These are phyloP conservation scores for Rhombomys opimus DNA, from an alignment of 2,113 vertebrate species.

Conservation along the genomic window DNA sequence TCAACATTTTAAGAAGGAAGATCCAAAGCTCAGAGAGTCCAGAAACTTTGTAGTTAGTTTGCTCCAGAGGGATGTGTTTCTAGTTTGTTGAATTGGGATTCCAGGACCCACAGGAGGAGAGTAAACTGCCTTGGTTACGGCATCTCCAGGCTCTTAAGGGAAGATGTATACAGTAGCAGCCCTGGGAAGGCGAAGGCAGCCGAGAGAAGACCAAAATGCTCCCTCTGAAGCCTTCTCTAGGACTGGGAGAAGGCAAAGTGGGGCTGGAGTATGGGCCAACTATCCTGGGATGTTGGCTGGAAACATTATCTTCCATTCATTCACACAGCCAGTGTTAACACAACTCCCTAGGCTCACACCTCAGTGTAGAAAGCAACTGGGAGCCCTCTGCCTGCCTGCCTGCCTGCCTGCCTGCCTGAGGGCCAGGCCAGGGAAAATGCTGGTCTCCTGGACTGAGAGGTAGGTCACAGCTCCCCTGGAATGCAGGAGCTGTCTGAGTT, in stretches of 20 bases:
- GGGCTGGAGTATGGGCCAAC: background rate
- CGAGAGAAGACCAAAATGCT: background rate
- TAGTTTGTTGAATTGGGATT: background rate
- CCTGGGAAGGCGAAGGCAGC: fast-evolving
- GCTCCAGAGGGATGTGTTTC: background rate
- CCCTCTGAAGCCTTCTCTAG: background rate
- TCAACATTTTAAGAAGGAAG: background rate
- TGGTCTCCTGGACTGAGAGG: background rate
- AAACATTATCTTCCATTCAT: background rate
- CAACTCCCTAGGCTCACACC: background rate
- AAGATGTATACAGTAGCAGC: background rate
- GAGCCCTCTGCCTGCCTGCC: background rate
- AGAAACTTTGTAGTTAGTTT: background rate
- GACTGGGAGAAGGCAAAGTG: background rate
- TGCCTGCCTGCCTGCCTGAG: background rate
- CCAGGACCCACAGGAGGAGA: background rate
- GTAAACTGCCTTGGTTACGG: background rate
- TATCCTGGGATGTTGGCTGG: background rate
- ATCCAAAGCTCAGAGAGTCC: background rate
- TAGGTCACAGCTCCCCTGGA: background rate
- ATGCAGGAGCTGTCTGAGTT: background rate
- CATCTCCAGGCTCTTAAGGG: background rate
- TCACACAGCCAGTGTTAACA: background rate
- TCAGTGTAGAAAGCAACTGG: background rate
- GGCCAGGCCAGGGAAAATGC: background rate